Evolutionary conservation across 2,797 vertebrate genomes (phyloP), one percentile per base, ranked within the genome.

Genomic region (Macroramphosus scolopax): DNA sequence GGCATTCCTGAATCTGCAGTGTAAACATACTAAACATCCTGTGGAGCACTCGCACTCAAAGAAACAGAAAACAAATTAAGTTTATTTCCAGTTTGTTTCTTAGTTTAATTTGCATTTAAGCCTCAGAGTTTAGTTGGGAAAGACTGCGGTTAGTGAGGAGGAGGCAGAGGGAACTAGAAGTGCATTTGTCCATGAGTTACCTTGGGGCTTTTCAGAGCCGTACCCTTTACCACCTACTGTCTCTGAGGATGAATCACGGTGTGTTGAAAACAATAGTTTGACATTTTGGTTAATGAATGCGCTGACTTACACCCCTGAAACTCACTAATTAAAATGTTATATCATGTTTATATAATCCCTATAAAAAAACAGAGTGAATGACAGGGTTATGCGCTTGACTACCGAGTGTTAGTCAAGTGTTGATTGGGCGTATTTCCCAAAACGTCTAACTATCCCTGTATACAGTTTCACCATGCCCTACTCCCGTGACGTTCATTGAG

Each of bases 1-100:
- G 85, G 39, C 69, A 77, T 64, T 38, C 45, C 12, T 73, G 68
- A 38, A 72, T 73, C 56, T 75, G 77, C 84, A 82, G 29, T 53
- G 57, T 80, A 61, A 65, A 57, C 54, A 44, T 52, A 26, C 49
- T 36, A 58, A 63, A 66, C 66, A 67, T 31, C 53, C 53, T 25
- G 64, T 73, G 47, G 42, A 73, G 46, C 49, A 44, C 51, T 48
- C 52, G 16, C 66, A 55, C 38, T 38, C 34, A 34, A 59, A 57
- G 8, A 48, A 42, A 57, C 14, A n/a, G 9, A 40, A 20, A 22
- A 22, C 6, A 22, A 50, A 35, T 20, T 31, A 52, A 50, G 44
- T 18, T 68, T 49, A 6, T 12, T 49, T 34, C 2, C 30, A 33
- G 17, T 11, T 43, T 17, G 5, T 25, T n/a, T 41, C 10, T 25